These are phyloP conservation scores for Macroteleia sp. DNA, from an alignment of 2,888 invertebrate species.

Conservation along the genomic window DNA sequence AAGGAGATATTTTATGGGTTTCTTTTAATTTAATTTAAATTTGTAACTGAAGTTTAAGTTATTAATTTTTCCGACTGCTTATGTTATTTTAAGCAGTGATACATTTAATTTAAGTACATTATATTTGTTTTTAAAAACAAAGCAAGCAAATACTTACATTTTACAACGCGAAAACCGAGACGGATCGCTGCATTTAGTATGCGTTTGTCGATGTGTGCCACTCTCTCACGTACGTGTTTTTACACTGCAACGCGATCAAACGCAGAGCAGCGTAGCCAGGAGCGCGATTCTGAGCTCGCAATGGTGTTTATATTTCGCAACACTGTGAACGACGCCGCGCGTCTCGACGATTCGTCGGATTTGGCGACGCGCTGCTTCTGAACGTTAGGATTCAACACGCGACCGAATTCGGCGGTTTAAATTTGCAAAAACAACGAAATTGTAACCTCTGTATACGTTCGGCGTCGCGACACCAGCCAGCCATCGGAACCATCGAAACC, in stretches of 20 bases:
- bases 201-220: conserved; percentile 13
- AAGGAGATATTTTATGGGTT: too few relatives aligned
- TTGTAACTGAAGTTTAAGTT: too few relatives aligned
- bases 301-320: too few relatives aligned
- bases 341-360: not conserved
- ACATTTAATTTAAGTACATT: too few relatives aligned
- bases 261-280: conserved; percentile 30
- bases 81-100: too few relatives aligned
- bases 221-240: not conserved
- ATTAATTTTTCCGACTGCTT: too few relatives aligned
- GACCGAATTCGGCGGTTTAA: too few relatives aligned
- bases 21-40: too few relatives aligned
- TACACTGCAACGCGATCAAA: conserved; percentile 15
- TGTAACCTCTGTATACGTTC: conserved; percentile 69
- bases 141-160: conserved; percentile 45
- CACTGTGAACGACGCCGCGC: too few relatives aligned
- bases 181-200: conserved; percentile 45
- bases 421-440: conserved; percentile 62
- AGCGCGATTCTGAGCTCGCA: conserved; percentile 10
- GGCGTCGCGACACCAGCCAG: conserved; percentile 68
- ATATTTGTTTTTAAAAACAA: too few relatives aligned
- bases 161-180: conserved; percentile 36
- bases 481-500: conserved; percentile 76
- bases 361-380: conserved; percentile 7
- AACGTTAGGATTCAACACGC: not conserved